Conservation (phyloP, 2,113 vertebrate genomes). For the Scatophagus argus region DNA sequence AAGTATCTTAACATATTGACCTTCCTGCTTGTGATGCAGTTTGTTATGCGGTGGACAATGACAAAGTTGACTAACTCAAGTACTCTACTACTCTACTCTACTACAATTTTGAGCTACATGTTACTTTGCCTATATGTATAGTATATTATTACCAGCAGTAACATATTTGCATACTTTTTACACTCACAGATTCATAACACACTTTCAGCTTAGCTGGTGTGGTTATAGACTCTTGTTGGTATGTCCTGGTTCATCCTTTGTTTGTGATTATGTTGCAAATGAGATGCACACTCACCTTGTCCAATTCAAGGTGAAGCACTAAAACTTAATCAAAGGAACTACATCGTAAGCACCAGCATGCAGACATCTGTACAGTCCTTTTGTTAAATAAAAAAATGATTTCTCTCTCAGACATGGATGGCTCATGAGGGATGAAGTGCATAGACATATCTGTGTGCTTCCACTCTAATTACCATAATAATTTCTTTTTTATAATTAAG, state of each 20-base stretch:
- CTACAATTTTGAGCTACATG: too few species aligned
- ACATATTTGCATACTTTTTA: not conserved
- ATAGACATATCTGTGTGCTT: constrained; percentile 7
- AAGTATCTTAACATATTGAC: too few species aligned
- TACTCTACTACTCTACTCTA: too few species aligned
- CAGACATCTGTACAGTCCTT: constrained; percentile 33
- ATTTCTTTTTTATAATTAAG: constrained; percentile 56
- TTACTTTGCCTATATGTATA: too few species aligned
- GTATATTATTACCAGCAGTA: too few species aligned
- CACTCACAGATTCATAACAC: not conserved
- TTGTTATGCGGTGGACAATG: too few species aligned
- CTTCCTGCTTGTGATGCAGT: too few species aligned
- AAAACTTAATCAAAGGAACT: constrained; percentile 28
- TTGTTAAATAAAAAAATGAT: constrained; percentile 44
- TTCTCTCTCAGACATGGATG: constrained; percentile 14
- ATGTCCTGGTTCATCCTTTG: not conserved
- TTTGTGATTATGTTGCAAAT: constrained; percentile 13
- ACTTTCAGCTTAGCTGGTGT: not conserved
- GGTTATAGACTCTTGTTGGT: not conserved
- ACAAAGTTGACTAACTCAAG: too few species aligned
- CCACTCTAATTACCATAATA: constrained; percentile 50
- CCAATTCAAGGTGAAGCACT: constrained; percentile 34
- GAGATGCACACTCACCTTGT: constrained; percentile 31
- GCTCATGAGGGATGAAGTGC: constrained; percentile 18
- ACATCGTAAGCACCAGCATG: constrained; percentile 18